phyloP scores from a whole-genome alignment of 2,113 vertebrate genomes.

The Pangasianodon hypophthalmus region DNA sequence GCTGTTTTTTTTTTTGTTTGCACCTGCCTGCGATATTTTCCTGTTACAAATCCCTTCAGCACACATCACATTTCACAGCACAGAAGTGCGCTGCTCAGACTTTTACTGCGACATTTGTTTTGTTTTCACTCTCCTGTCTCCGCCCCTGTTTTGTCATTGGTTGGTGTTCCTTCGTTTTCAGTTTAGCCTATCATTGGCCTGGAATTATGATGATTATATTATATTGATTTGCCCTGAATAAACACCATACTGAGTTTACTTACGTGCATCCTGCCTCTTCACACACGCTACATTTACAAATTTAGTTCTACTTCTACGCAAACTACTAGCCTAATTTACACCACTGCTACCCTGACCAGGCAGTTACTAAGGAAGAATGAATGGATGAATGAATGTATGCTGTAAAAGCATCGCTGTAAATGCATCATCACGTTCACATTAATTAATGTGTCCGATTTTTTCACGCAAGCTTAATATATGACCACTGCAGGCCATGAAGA shows the following conservation, averaged over 20 bases:
- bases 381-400: neutral
- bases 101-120: neutral
- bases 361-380: neutral
- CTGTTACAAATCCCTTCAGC: neutral
- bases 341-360: neutral
- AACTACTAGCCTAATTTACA: neutral
- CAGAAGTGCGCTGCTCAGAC: neutral
- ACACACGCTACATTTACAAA: neutral
- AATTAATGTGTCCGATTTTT: neutral
- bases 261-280: neutral
- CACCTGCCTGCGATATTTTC: neutral
- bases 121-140: neutral
- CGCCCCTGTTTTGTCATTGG: neutral
- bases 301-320: neutral
- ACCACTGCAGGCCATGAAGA: neutral
- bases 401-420: neutral
- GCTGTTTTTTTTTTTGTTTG: neutral
- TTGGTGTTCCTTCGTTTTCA: neutral
- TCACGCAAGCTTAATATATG: neutral
- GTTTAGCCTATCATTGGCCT: neutral
- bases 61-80: neutral
- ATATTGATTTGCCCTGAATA: neutral
- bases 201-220: neutral
- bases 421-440: neutral
- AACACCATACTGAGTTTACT: neutral